Base-by-base conservation (phyloP, 2,797 vertebrate genomes). In the Capromys pilorides region DNA sequence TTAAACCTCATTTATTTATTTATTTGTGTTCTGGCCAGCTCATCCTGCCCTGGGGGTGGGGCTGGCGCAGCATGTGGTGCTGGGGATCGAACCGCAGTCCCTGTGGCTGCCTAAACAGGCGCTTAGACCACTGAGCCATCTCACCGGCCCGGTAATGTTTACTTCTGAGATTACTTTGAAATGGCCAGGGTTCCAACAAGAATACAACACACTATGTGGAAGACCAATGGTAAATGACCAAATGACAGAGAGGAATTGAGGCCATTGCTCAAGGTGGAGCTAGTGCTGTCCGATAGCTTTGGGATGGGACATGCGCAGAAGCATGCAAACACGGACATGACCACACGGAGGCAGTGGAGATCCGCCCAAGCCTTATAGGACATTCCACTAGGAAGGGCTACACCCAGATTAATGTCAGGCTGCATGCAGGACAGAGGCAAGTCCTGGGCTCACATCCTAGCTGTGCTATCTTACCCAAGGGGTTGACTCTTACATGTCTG, bases 281-380 rank as follows among this genome's bases (percentile, higher is more conserved):
- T 80, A 24, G 49, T 28, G 41, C 49, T 33, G 18, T n/a, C 22
- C 36, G 39, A 28, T 64, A 92, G 51, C 22, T 84, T 13, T 24
- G 59, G 86, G 59, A 80, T 64, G n/a, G n/a, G 62, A 67, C 0
- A 3, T 24, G 36, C 31, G 78, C 24, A 13, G 36, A 83, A 78
- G 64, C 61, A 10, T 71, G 57, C 75, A 96, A 81, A 64, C 49
- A 69, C 13, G 4, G 59, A 45, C 18, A 18, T 14, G 33, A 79
- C 91, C 94, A 91, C 28, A 3, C 49, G 89, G 91, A 49, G 77
- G 81, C 88, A 93, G 92, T 89, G 75, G 69, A 96, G 75, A 51
- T 7, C 59, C 61, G 57, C 2, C 16, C 1, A 24, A 28, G 13
- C 54, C 59, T 28, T 31, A 31, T 0, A 0, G 6, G 45, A 22